These are phyloP conservation scores for Cinara cedri DNA, from an alignment of 2,888 invertebrate species.

Conservation along the genomic window DNA sequence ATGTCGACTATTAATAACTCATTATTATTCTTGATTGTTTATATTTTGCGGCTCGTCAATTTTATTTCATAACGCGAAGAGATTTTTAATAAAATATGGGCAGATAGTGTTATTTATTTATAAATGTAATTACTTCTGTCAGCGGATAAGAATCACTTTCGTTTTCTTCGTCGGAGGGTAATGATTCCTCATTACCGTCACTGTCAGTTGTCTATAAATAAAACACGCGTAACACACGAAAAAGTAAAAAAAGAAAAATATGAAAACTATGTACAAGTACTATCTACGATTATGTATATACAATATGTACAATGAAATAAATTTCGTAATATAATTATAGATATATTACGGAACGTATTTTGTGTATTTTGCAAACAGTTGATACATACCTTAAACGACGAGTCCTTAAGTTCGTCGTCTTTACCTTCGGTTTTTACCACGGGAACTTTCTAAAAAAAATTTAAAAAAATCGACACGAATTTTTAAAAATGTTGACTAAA, in stretches of 20 bases:
- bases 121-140: conserved; percentile 26
- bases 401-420: conserved; percentile 6
- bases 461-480: background rate
- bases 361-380: background rate
- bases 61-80: background rate
- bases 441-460: conserved; percentile 10
- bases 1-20: too few species aligned
- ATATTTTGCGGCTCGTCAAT: too few species aligned
- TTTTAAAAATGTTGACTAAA: too few species aligned
- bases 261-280: conserved; percentile 13
- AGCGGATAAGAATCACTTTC: background rate
- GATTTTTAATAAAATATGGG: too few species aligned
- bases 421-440: conserved; percentile 19
- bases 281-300: background rate
- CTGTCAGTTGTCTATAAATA: conserved; percentile 27
- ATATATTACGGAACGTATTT: background rate
- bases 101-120: too few species aligned
- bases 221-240: conserved; percentile 30
- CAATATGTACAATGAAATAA: conserved; percentile 10
- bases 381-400: conserved; percentile 27
- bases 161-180: conserved; percentile 33
- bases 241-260: background rate
- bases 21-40: too few species aligned
- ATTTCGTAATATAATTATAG: background rate
- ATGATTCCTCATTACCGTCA: background rate